These are phyloP conservation scores for Hydraecia micacea DNA, from an alignment of 2,888 invertebrate species.

Conservation along the genomic window DNA sequence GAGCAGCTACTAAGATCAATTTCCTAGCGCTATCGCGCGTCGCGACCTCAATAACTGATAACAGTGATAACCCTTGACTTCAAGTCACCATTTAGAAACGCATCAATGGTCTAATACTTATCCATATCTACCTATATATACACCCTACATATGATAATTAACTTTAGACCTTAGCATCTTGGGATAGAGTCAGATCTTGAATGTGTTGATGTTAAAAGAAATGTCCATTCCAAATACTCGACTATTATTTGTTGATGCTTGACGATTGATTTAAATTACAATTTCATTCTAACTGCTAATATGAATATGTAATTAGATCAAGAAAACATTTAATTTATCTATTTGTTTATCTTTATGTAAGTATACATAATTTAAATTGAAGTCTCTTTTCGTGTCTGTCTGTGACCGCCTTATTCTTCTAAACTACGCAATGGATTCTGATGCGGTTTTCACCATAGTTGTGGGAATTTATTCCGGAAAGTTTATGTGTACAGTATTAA, in stretches of 20 bases:
- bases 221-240: slow-evolving; percentile 8
- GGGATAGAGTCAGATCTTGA: slow-evolving; percentile 15
- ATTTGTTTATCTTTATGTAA: background rate
- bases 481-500: background rate
- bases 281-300: background rate
- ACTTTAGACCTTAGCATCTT: slow-evolving; percentile 11
- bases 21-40: slow-evolving; percentile 49
- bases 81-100: slow-evolving; percentile 53
- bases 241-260: slow-evolving; percentile 18
- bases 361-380: too few relatives aligned
- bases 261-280: slow-evolving; percentile 41
- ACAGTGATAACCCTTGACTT: slow-evolving; percentile 39
- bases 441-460: background rate
- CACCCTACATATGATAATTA: slow-evolving; percentile 3
- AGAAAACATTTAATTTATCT: background rate
- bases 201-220: background rate
- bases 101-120: slow-evolving; percentile 46
- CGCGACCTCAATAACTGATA: slow-evolving; percentile 57
- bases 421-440: background rate
- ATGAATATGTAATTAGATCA: background rate
- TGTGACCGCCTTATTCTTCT: background rate
- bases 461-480: background rate
- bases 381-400: background rate
- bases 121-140: slow-evolving; percentile 26
- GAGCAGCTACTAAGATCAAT: slow-evolving; percentile 47